Percentiles rank a stretch among this genome's conserved stretches.
phyloP scores from a whole-genome alignment of 2,797 vertebrate genomes.

The Clarias laeviceps region DNA sequence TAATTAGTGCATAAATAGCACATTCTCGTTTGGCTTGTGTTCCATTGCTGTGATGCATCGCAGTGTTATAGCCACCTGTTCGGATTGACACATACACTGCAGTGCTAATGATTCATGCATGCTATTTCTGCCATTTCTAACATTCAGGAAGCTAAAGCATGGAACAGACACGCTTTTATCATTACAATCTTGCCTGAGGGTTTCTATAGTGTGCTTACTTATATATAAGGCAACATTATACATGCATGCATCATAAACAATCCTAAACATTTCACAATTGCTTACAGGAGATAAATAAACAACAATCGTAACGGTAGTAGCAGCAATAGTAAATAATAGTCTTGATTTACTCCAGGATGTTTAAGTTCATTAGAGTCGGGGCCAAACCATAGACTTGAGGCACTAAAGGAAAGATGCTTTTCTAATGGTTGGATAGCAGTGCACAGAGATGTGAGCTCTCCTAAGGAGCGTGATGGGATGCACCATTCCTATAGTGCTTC shows the following conservation, averaged over 20 bases:
- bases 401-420: too few relatives aligned
- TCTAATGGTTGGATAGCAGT: neutral
- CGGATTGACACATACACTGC: conserved; percentile 32
- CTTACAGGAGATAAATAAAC: neutral
- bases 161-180: neutral
- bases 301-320: neutral
- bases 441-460: neutral
- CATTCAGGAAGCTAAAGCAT: neutral
- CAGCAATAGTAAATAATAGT: neutral
- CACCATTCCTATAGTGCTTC: too few relatives aligned
- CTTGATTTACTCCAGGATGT: neutral
- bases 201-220: neutral
- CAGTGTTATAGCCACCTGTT: conserved; percentile 53
- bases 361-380: neutral
- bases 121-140: conserved; percentile 29
- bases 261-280: neutral
- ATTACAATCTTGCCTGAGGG: neutral
- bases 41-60: neutral
- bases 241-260: neutral
- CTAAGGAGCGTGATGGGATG: neutral
- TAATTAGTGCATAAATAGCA: neutral
- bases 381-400: neutral
- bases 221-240: neutral
- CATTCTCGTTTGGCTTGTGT: neutral
- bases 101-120: conserved; percentile 50